Percentiles rank a stretch among this genome's conserved stretches.
Evolutionary conservation across 2,113 vertebrate species (phyloP).

Genomic region (Pholis gunnellus): DNA sequence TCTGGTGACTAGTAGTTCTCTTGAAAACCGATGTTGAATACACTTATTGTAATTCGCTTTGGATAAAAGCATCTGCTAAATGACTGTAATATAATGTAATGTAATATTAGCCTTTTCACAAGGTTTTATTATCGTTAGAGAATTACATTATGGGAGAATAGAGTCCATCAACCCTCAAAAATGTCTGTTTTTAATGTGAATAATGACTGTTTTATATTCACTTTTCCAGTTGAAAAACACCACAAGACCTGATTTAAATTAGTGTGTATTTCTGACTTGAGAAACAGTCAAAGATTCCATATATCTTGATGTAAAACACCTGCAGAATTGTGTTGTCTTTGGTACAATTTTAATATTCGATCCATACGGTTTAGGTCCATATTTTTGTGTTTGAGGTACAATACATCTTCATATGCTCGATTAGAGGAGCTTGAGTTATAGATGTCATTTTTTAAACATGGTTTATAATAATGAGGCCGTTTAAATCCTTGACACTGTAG

Average conservation of each 20-base stretch:
- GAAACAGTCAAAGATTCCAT: background rate
- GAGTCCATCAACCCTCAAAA: background rate
- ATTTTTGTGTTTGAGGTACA: background rate
- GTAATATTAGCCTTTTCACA: background rate
- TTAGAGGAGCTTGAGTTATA: background rate
- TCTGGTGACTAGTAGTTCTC: too few species aligned
- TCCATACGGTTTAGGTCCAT: background rate
- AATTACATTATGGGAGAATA: background rate
- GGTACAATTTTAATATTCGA: background rate
- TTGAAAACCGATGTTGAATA: too few species aligned
- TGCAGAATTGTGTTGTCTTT: background rate
- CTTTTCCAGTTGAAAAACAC: background rate
- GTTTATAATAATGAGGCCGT: constrained; percentile 32
- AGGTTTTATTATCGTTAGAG: background rate
- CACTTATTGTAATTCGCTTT: too few species aligned
- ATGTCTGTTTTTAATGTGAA: background rate
- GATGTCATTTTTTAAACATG: background rate
- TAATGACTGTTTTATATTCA: background rate
- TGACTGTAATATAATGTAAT: too few species aligned
- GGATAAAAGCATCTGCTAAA: too few species aligned
- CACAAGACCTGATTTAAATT: background rate
- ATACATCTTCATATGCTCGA: background rate
- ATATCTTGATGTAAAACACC: background rate
- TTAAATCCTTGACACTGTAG: constrained; percentile 17
- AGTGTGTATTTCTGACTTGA: background rate